Percentiles rank a stretch among this genome's conserved stretches.
phyloP scores from a whole-genome alignment of 2,113 vertebrate genomes.

The Dermatemys mawii region DNA sequence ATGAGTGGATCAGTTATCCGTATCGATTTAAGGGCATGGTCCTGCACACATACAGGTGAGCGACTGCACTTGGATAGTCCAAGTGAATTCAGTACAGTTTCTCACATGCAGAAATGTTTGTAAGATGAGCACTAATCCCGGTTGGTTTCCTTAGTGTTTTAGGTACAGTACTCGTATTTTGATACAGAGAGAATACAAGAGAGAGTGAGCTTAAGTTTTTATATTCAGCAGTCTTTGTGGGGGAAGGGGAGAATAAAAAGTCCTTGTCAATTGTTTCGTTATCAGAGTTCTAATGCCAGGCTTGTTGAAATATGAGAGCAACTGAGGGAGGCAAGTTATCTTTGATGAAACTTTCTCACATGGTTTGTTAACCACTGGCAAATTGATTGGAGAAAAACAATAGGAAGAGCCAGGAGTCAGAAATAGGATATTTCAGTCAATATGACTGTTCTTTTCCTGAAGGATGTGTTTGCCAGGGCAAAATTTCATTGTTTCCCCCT shows the following conservation, averaged over 20 bases:
- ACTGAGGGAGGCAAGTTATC: conserved; percentile 4
- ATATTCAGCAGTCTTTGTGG: background rate
- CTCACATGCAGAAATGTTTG: background rate
- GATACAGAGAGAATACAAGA: conserved; percentile 11
- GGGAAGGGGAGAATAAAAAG: background rate
- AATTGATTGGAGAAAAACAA: conserved; percentile 22
- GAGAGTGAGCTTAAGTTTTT: background rate
- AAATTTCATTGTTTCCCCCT: background rate
- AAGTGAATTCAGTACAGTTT: background rate
- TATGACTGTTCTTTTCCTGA: background rate
- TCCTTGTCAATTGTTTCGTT: background rate
- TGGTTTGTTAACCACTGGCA: conserved; percentile 30
- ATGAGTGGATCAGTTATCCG: background rate
- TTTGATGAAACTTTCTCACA: conserved; percentile 37
- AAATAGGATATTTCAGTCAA: background rate
- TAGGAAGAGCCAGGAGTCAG: background rate
- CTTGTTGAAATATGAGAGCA: conserved; percentile 7
- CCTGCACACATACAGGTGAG: background rate
- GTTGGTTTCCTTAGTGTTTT: background rate
- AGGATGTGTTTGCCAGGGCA: background rate
- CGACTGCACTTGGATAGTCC: conserved; percentile 17
- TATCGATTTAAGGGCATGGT: background rate
- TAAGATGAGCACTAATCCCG: background rate
- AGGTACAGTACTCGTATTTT: background rate
- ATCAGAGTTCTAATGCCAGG: background rate